These are phyloP conservation scores for Drosophila sucinea DNA, from an alignment of 1,140 invertebrate genomes.

Conservation along the genomic window DNA sequence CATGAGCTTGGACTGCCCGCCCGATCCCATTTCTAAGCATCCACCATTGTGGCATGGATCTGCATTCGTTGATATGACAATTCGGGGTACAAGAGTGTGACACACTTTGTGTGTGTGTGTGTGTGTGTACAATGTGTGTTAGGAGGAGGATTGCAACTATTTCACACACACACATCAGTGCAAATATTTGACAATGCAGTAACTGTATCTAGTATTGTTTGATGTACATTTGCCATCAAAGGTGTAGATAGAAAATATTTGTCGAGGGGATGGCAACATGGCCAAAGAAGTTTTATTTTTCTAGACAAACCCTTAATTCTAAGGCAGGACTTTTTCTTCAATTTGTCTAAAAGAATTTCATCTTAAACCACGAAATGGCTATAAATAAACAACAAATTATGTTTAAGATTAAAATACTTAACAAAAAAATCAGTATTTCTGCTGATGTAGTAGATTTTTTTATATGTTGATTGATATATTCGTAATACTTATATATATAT, in stretches of 20 bases:
- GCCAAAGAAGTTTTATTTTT: too few relatives aligned
- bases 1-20: conserved; percentile 37
- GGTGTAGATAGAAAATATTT: not conserved
- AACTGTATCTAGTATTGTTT: not conserved
- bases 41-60: conserved; percentile 24
- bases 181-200: not conserved
- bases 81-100: conserved; percentile 41
- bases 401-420: too few relatives aligned
- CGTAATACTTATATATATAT: too few relatives aligned
- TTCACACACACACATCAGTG: conserved; percentile 35
- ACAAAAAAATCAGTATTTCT: too few relatives aligned
- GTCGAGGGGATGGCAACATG: not conserved
- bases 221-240: not conserved
- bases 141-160: conserved; percentile 32
- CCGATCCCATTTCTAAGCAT: conserved; percentile 22
- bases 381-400: too few relatives aligned
- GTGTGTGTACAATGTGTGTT: not conserved
- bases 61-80: conserved; percentile 73
- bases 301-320: too few relatives aligned
- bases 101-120: conserved; percentile 26
- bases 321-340: too few relatives aligned
- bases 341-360: too few relatives aligned
- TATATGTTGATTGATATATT: too few relatives aligned
- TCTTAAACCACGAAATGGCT: too few relatives aligned
- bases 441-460: too few relatives aligned